phyloP scores from a whole-genome alignment of 2,113 vertebrate genomes.

The Turdus rufiventris region DNA sequence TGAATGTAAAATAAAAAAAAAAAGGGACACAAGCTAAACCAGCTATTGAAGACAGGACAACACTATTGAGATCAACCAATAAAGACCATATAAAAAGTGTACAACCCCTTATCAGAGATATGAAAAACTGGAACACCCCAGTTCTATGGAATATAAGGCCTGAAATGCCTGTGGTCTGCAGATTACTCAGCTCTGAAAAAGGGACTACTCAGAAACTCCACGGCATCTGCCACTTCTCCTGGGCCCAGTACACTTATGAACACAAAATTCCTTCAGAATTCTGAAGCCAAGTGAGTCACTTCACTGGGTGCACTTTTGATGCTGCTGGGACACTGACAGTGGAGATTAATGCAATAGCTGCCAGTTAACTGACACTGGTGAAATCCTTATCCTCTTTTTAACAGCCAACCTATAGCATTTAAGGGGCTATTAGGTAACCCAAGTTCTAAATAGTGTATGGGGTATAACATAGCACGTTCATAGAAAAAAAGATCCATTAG shows the following conservation, averaged over 20 bases:
- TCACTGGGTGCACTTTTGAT: neutral
- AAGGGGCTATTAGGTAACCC: neutral
- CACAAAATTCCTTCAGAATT: neutral
- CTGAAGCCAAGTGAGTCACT: neutral
- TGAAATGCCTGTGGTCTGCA: neutral
- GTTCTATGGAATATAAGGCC: neutral
- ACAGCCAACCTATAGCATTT: neutral
- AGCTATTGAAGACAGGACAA: neutral
- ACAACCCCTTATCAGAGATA: neutral
- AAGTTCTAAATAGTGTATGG: neutral
- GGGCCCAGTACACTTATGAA: neutral
- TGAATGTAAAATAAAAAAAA: neutral
- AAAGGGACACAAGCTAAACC: neutral
- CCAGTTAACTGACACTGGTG: neutral
- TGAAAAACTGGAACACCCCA: neutral
- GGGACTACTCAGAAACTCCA: neutral
- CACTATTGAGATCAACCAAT: neutral
- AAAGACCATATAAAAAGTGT: neutral
- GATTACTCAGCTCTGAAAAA: neutral
- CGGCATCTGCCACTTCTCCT: neutral
- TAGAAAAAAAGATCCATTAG: neutral
- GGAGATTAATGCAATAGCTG: neutral
- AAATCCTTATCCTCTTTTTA: neutral
- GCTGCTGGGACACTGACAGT: neutral
- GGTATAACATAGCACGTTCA: neutral